phyloP scores from a whole-genome alignment of 2,113 vertebrate genomes.

The Takifugu flavidus region DNA sequence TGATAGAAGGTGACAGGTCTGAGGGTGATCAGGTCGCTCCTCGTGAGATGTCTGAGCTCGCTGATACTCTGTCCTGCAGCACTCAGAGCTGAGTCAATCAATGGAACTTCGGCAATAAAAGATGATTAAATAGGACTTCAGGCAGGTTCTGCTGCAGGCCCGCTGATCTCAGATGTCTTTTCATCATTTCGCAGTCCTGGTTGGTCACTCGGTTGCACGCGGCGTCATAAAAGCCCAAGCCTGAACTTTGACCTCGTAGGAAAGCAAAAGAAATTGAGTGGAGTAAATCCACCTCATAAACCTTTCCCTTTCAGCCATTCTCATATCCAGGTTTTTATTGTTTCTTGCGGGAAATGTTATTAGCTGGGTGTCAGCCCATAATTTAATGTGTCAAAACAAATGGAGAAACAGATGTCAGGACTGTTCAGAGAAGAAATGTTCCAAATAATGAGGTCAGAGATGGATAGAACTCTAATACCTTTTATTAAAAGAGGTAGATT shows the following conservation, averaged over 20 bases:
- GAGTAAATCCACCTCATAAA: slow-evolving; percentile 30
- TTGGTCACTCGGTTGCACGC: slow-evolving; percentile 14
- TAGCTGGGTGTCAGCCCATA: slow-evolving; percentile 28
- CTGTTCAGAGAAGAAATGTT: background rate
- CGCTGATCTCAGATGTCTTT: slow-evolving; percentile 16
- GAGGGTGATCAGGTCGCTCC: slow-evolving; percentile 25
- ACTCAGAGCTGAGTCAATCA: slow-evolving; percentile 32
- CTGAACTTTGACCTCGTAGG: slow-evolving; percentile 53
- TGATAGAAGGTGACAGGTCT: slow-evolving; percentile 22
- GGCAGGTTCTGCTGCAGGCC: slow-evolving; percentile 11
- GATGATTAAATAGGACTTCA: slow-evolving; percentile 29
- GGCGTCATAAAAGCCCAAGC: slow-evolving; percentile 41
- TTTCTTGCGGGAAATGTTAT: slow-evolving; percentile 5
- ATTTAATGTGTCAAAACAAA: slow-evolving; percentile 36
- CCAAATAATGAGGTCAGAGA: background rate
- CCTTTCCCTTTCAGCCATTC: slow-evolving; percentile 13
- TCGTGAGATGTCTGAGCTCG: slow-evolving; percentile 26
- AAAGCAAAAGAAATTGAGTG: slow-evolving; percentile 46
- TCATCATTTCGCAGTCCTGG: slow-evolving; percentile 42
- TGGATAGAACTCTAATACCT: background rate
- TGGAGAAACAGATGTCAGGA: background rate
- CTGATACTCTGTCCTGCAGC: slow-evolving; percentile 21
- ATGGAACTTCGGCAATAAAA: slow-evolving; percentile 40
- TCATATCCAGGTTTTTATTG: slow-evolving; percentile 29
- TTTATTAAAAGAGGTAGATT: background rate